These are phyloP conservation scores for Sebastolobus altivelis DNA, from an alignment of 2,797 vertebrate species.

Conservation along the genomic window DNA sequence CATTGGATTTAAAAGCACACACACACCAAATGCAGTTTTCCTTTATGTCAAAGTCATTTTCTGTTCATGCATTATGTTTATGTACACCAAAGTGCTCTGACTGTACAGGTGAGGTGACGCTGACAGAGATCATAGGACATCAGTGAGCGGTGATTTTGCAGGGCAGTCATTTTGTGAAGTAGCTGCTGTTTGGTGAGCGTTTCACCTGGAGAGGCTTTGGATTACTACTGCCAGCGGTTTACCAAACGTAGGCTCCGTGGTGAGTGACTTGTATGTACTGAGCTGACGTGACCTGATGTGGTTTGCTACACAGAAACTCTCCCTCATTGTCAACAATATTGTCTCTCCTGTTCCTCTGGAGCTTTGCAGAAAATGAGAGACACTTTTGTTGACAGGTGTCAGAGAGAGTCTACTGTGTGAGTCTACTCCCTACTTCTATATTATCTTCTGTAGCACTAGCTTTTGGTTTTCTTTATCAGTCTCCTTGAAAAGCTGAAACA, in stretches of 20 bases:
- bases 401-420: neutral
- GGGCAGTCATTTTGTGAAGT: constrained; percentile 1
- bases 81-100: constrained; percentile 3
- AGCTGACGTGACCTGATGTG: constrained; percentile 7
- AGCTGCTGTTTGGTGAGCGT: neutral
- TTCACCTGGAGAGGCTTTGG: constrained; percentile 2
- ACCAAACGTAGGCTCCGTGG: constrained; percentile 1
- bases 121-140: constrained; percentile 3
- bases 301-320: constrained; percentile 3
- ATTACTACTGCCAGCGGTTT: constrained; percentile 4
- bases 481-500: constrained; percentile 7
- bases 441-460: neutral
- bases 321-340: neutral
- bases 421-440: neutral
- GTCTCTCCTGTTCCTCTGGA: neutral
- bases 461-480: neutral
- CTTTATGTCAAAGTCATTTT: constrained; percentile 5
- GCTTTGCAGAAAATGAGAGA: neutral
- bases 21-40: constrained; percentile 30
- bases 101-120: neutral
- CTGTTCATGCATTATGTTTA: constrained; percentile 13
- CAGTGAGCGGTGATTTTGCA: neutral
- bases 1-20: constrained; percentile 4
- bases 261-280: neutral
- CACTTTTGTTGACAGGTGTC: neutral